phyloP scores from a whole-genome alignment of 2,113 vertebrate genomes.

The Oplegnathus fasciatus region DNA sequence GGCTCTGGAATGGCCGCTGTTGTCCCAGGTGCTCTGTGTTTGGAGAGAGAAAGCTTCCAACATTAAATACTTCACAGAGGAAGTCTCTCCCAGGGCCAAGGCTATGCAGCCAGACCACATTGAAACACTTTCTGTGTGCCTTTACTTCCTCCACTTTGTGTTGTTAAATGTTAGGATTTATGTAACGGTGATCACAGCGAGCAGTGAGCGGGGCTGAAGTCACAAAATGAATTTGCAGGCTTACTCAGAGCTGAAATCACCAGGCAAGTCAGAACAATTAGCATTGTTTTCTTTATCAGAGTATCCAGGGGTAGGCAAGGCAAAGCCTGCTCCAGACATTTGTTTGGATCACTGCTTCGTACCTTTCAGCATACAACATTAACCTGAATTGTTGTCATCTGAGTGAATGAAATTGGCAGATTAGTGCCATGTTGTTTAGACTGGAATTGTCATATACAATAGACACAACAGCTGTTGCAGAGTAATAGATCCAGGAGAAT shows the following conservation, averaged over 20 bases:
- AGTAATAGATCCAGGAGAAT: constrained; percentile 66
- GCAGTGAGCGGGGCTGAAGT: constrained; percentile 50
- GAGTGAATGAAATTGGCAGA: constrained; percentile 78
- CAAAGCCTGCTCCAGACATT: constrained; percentile 48
- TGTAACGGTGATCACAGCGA: constrained; percentile 75
- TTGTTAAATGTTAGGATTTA: constrained; percentile 78
- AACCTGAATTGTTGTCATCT: constrained; percentile 79
- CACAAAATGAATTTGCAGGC: constrained; percentile 59
- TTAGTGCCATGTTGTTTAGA: constrained; percentile 81
- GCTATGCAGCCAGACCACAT: constrained; percentile 75
- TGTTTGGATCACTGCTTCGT: constrained; percentile 67
- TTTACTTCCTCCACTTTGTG: constrained; percentile 76
- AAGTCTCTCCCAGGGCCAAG: constrained; percentile 81
- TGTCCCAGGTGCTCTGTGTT: constrained; percentile 87
- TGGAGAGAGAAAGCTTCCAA: constrained; percentile 83
- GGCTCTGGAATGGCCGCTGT: constrained; percentile 81
- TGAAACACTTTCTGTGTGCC: constrained; percentile 80
- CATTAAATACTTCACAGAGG: constrained; percentile 83
- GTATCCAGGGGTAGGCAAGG: constrained; percentile 49
- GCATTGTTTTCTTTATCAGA: constrained; percentile 58
- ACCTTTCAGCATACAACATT: constrained; percentile 77
- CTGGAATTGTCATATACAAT: constrained; percentile 78
- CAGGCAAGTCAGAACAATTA: constrained; percentile 66
- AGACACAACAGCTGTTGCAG: constrained; percentile 74
- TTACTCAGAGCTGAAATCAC: constrained; percentile 52